Conservation (phyloP, 2,113 vertebrate genomes). For the Phylloscopus trochiloides region DNA sequence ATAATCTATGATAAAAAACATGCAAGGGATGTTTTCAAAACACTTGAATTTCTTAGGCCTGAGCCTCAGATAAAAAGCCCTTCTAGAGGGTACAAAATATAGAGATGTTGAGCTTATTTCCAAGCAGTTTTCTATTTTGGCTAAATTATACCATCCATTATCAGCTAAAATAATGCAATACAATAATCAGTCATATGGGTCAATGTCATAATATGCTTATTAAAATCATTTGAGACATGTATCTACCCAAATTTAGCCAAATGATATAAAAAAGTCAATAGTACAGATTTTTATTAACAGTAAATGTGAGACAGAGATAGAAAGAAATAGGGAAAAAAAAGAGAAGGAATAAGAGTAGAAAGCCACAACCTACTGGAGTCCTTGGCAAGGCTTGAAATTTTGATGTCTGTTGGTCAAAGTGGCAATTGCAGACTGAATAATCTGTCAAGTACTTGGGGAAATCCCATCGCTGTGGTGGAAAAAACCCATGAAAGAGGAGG, state of each 20-base stretch:
- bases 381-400: not conserved
- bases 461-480: not conserved
- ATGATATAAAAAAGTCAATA: not conserved
- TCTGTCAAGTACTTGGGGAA: not conserved
- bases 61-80: not conserved
- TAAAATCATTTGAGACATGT: not conserved
- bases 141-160: not conserved
- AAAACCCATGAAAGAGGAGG: not conserved
- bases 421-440: not conserved
- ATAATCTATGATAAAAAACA: not conserved
- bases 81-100: not conserved
- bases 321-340: not conserved
- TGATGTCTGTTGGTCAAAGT: accelerated
- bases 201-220: not conserved
- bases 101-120: not conserved
- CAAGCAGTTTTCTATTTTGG: not conserved
- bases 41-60: not conserved
- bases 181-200: not conserved
- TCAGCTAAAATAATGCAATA: not conserved
- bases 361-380: not conserved
- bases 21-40: not conserved
- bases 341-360: not conserved
- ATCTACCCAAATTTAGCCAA: not conserved
- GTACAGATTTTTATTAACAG: not conserved
- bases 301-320: not conserved